These are phyloP conservation scores for Orchestia grillus DNA, from an alignment of 1,140 invertebrate genomes.

Conservation along the genomic window DNA sequence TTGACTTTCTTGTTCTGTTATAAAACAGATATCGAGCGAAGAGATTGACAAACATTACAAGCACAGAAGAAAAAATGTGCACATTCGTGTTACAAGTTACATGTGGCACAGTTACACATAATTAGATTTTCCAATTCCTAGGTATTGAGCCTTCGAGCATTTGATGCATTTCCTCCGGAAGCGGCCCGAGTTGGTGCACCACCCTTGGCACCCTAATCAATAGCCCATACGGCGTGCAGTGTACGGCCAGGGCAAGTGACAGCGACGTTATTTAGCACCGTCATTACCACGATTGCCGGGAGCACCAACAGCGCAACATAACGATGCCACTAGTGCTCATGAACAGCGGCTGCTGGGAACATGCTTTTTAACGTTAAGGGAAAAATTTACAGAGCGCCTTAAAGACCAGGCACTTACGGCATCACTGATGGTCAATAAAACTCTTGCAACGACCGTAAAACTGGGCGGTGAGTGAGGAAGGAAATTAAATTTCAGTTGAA, in stretches of 20 bases:
- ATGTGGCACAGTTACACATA: too few species aligned
- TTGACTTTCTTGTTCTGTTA: too few species aligned
- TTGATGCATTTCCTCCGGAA: background rate
- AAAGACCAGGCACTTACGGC: background rate
- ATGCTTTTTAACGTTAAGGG: background rate
- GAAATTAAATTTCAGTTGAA: background rate
- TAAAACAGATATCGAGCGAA: too few species aligned
- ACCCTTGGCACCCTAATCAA: background rate
- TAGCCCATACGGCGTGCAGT: background rate
- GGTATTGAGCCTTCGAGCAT: background rate
- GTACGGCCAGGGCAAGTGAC: background rate
- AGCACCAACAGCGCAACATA: background rate
- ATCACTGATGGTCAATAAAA: background rate
- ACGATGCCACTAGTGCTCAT: background rate
- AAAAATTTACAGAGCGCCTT: background rate
- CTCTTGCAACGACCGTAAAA: background rate
- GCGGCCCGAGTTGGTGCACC: background rate
- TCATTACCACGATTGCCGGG: background rate
- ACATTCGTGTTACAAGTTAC: too few species aligned
- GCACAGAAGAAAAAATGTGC: too few species aligned
- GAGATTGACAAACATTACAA: too few species aligned
- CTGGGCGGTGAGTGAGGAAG: background rate
- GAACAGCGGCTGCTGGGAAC: background rate
- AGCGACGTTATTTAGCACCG: background rate
- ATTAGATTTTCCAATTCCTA: too few species aligned